Conservation (phyloP, 2,888 invertebrate genomes). For the Phortica magna region DNA sequence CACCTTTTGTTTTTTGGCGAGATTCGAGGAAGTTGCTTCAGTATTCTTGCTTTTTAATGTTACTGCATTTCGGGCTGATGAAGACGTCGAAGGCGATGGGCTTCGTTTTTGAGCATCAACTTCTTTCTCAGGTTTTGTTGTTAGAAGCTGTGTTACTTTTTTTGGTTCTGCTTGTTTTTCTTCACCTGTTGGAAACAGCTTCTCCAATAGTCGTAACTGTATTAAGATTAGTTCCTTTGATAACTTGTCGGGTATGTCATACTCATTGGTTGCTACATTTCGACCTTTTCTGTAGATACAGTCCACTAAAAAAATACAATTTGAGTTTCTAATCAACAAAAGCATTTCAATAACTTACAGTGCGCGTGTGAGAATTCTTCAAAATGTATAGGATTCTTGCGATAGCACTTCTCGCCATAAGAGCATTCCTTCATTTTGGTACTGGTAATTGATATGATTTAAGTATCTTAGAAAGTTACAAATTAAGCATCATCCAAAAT, state of each 20-base stretch:
- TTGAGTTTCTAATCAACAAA: not conserved
- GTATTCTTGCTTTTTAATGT: not conserved
- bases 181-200: conserved; percentile 64
- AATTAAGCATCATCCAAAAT: too few relatives aligned
- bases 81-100: conserved; percentile 7
- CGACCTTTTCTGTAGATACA: conserved; percentile 80
- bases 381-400: conserved; percentile 91
- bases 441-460: not conserved
- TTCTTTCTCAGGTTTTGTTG: conserved; percentile 34
- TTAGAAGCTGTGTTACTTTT: not conserved
- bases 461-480: too few relatives aligned
- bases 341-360: conserved; percentile 78
- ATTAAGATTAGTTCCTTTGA: conserved; percentile 80
- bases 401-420: conserved; percentile 88
- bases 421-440: conserved; percentile 81
- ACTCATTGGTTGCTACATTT: conserved; percentile 76
- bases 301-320: conserved; percentile 80
- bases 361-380: conserved; percentile 89
- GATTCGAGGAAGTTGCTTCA: conserved; percentile 56
- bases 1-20: conserved; percentile 74
- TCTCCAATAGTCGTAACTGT: conserved; percentile 81
- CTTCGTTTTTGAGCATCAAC: conserved; percentile 14
- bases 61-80: conserved; percentile 44
- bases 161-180: not conserved
- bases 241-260: conserved; percentile 80